Conservation (phyloP, 2,888 invertebrate species). For the Perdita meconis region DNA sequence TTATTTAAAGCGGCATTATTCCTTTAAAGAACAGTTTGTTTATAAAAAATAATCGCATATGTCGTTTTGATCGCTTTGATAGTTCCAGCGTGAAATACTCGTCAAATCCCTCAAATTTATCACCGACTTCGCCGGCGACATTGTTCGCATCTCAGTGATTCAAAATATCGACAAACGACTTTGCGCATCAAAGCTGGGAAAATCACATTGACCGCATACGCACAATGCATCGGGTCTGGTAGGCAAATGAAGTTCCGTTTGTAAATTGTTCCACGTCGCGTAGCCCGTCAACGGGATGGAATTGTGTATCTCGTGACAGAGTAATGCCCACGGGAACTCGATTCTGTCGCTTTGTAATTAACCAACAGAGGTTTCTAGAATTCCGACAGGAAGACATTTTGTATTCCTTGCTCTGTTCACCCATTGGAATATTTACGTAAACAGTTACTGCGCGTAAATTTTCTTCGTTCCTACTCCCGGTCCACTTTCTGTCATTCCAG, state of each 20-base stretch:
- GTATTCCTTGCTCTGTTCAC: not conserved
- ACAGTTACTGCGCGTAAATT: not conserved
- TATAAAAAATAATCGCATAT: too few species aligned
- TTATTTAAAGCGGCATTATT: too few species aligned
- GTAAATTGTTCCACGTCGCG: slow-evolving; percentile 42
- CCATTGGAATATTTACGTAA: not conserved
- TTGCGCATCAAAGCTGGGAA: slow-evolving; percentile 8
- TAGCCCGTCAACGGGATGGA: slow-evolving; percentile 22
- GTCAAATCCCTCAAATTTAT: too few species aligned
- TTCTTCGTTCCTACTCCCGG: too few species aligned
- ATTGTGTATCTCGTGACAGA: slow-evolving; percentile 35
- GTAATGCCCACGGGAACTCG: slow-evolving; percentile 32
- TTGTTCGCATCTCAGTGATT: not conserved
- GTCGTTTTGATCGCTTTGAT: too few species aligned
- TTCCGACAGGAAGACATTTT: slow-evolving; percentile 22
- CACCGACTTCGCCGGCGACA: not conserved
- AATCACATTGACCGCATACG: slow-evolving; percentile 9
- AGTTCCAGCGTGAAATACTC: too few species aligned
- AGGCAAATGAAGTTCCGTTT: slow-evolving; percentile 32
- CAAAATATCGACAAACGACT: slow-evolving; percentile 20
- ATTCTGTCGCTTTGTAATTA: slow-evolving; percentile 35
- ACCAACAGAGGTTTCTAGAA: slow-evolving; percentile 8
- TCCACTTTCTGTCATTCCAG: too few species aligned
- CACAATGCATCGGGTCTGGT: slow-evolving; percentile 7
- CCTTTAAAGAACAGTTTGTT: too few species aligned